Evolutionary conservation across 2,797 vertebrate species (phyloP).

Genomic region (Triplophysa yarkandensis): DNA sequence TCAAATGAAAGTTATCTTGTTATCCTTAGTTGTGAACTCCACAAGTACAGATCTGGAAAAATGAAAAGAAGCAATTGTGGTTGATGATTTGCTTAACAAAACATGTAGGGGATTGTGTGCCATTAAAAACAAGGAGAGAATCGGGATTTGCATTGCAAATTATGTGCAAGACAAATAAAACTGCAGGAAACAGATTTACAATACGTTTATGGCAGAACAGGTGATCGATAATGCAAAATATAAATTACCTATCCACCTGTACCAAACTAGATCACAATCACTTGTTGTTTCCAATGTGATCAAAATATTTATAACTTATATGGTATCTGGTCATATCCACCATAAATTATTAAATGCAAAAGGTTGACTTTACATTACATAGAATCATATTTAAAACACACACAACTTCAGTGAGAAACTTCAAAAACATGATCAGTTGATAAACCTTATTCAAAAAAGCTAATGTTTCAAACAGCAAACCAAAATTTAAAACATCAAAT

Average conservation of each 20-base stretch:
- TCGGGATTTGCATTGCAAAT: constrained; percentile 43
- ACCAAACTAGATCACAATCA: no score
- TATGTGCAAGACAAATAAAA: constrained; percentile 43
- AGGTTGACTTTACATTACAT: neutral
- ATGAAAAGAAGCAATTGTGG: constrained; percentile 43
- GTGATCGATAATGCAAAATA: neutral
- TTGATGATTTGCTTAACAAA: constrained; percentile 52
- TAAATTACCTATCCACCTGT: no score
- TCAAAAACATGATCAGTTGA: neutral
- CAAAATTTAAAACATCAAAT: neutral
- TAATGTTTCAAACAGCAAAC: neutral
- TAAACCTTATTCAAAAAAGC: no score
- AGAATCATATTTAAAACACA: neutral
- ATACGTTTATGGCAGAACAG: constrained; percentile 6
- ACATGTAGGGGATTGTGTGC: constrained; percentile 42
- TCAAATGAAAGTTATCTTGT: constrained; percentile 40
- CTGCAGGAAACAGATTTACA: constrained; percentile 6
- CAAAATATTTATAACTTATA: no score
- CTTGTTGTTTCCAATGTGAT: no score
- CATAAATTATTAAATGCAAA: neutral
- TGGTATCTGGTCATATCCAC: neutral
- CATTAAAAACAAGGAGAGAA: constrained; percentile 41
- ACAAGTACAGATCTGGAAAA: constrained; percentile 34
- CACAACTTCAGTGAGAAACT: neutral
- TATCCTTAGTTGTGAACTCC: constrained; percentile 41